phyloP scores from a whole-genome alignment of 1,140 invertebrate genomes.

The Calephelis nemesis region DNA sequence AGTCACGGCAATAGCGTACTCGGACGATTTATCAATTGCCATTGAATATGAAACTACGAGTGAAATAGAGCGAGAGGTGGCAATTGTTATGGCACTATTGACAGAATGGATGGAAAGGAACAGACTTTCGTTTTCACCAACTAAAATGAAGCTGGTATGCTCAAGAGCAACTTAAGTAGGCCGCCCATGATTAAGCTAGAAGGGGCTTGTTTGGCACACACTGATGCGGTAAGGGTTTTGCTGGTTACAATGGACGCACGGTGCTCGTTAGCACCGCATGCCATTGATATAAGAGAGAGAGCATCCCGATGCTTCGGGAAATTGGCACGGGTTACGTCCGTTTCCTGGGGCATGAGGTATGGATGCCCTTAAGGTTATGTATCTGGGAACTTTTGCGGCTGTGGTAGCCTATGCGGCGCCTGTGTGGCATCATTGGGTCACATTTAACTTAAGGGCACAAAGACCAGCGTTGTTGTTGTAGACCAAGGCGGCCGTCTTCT shows the following conservation, averaged over 20 bases:
- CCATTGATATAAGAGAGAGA: neutral
- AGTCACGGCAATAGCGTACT: neutral
- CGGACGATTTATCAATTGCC: neutral
- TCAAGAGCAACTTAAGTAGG: neutral
- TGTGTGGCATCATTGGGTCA: too few relatives aligned
- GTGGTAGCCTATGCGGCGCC: too few relatives aligned
- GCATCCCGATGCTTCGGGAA: too few relatives aligned
- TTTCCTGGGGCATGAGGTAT: too few relatives aligned
- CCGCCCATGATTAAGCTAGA: neutral
- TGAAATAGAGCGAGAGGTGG: neutral
- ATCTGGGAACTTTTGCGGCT: too few relatives aligned
- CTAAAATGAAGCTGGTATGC: neutral
- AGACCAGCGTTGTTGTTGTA: too few relatives aligned
- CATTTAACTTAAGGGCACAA: too few relatives aligned
- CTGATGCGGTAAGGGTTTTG: neutral
- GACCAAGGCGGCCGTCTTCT: too few relatives aligned
- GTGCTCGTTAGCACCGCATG: neutral
- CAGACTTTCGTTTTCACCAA: too few relatives aligned
- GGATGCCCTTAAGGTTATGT: too few relatives aligned
- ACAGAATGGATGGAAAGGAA: neutral
- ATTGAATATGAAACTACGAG: neutral
- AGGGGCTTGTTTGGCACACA: neutral
- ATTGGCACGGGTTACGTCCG: too few relatives aligned
- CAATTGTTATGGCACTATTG: neutral
- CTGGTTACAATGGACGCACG: neutral